Evolutionary conservation across 2,113 vertebrate genomes (phyloP), one percentile per base, ranked within the genome.

Genomic region (Sinocyclocheilus rhinocerous): DNA sequence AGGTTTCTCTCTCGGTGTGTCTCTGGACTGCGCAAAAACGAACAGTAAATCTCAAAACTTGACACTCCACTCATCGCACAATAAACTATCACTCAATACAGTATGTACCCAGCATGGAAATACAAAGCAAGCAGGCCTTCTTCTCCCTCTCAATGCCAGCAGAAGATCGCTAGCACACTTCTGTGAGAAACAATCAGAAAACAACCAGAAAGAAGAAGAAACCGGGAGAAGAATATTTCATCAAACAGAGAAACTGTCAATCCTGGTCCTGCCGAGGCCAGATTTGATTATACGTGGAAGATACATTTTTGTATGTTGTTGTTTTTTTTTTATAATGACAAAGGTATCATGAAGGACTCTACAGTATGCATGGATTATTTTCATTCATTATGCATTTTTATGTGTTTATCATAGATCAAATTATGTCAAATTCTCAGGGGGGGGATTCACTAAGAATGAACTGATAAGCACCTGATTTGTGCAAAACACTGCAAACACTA

Each of bases 111-210:
- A 92, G 93, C 93, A 94, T 93, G 93, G 92, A 87, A 88, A 91
- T 90, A 91, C 70, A 24, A 65, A 85, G 81, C 91, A 65, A 86
- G 81, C 91, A 88, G 79, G 85, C 87, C 86, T 88, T 81, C 24
- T 57, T 4, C 36, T 59, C 70, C 73, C 86, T 57, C 75, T 88
- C 85, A 89, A 50, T 12, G 48, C 11, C 48, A 50, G 48, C 92
- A 93, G 48, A 50, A 50, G 48, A 94, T 93, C 26, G 16, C 29
- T 70, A 4, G 16, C 67, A 70, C 7, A 94, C 93, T 94, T 94
- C 96, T 96, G 96, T 97, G 96, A 97, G 93, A 97, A 96, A 97
- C 96, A 97, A 97, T 97, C 97, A 97, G 91, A 92, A 94, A 91
- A 93, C 91, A 90, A 91, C 94, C 94, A 91, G 85, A 87, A 95